Conservation (phyloP, 2,797 vertebrate genomes). For the Lagorchestes hirsutus region DNA sequence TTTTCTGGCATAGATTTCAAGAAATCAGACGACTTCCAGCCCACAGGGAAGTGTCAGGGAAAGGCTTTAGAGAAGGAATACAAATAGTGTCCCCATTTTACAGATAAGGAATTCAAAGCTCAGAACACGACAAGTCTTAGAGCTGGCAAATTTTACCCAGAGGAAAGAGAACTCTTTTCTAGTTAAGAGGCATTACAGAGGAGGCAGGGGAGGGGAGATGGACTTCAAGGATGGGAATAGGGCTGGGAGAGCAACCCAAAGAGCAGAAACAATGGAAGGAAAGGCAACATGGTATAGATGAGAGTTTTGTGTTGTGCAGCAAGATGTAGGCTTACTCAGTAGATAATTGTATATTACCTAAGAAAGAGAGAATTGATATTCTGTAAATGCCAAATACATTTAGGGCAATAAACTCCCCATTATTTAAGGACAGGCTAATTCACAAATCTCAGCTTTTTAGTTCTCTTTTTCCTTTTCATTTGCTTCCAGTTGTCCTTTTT, state of each 20-base stretch:
- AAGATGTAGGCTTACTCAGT: not conserved
- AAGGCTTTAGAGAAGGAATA: not conserved
- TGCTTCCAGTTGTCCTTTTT: not conserved
- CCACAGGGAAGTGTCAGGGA: not conserved
- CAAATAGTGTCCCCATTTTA: not conserved
- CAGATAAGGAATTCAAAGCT: not conserved
- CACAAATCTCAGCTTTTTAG: not conserved
- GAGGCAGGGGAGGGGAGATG: not conserved
- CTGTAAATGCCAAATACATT: not conserved
- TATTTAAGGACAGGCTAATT: slow-evolving; percentile 5
- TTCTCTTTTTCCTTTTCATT: slow-evolving; percentile 13
- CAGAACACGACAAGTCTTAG: not conserved
- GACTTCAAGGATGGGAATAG: not conserved
- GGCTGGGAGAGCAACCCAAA: not conserved
- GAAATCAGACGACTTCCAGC: not conserved
- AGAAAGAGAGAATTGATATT: not conserved
- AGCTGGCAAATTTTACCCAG: not conserved
- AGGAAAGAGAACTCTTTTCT: not conserved
- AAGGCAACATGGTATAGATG: not conserved
- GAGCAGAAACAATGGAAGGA: not conserved
- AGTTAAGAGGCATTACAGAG: not conserved
- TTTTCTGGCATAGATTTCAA: not conserved
- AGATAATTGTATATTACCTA: not conserved
- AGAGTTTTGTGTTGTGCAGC: not conserved
- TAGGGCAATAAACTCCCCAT: slow-evolving; percentile 4